Conservation (phyloP, 2,797 vertebrate genomes). For the Petrocephalus sullivani region DNA sequence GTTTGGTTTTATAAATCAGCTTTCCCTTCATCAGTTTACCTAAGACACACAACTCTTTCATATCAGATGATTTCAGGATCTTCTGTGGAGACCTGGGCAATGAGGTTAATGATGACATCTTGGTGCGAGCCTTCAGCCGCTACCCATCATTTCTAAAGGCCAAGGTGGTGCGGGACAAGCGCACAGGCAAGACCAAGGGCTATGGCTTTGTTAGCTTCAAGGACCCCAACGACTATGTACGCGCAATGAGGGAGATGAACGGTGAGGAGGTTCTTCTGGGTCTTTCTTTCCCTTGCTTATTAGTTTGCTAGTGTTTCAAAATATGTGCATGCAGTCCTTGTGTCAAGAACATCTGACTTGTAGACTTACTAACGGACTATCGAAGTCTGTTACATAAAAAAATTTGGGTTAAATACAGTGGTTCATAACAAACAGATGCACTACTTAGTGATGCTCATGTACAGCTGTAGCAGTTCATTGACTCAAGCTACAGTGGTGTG, state of each 20-base stretch:
- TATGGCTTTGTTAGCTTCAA: constrained; percentile 93
- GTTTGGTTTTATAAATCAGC: not conserved
- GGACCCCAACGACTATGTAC: constrained; percentile 85
- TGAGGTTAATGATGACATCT: constrained; percentile 86
- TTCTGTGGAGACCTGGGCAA: constrained; percentile 90
- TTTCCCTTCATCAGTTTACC: not conserved
- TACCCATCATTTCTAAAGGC: constrained; percentile 89
- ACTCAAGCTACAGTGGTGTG: not conserved
- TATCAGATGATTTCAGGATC: constrained; percentile 83
- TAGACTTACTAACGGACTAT: not conserved
- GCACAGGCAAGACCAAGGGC: constrained; percentile 88
- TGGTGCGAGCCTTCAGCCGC: constrained; percentile 83
- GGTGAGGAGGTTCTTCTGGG: constrained; percentile 52
- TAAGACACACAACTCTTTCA: not conserved
- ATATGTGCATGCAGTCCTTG: not conserved
- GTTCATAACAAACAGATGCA: too few relatives aligned
- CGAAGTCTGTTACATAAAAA: not conserved
- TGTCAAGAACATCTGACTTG: not conserved
- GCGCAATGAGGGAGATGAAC: constrained; percentile 92
- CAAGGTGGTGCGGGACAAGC: constrained; percentile 86
- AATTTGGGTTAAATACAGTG: too few relatives aligned
- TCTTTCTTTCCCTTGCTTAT: not conserved
- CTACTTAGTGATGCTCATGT: too few relatives aligned
- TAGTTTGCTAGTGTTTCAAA: not conserved
- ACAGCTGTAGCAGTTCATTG: too few relatives aligned